These are phyloP conservation scores for Semicossyphus pulcher DNA, from an alignment of 2,113 vertebrate species.

Conservation along the genomic window DNA sequence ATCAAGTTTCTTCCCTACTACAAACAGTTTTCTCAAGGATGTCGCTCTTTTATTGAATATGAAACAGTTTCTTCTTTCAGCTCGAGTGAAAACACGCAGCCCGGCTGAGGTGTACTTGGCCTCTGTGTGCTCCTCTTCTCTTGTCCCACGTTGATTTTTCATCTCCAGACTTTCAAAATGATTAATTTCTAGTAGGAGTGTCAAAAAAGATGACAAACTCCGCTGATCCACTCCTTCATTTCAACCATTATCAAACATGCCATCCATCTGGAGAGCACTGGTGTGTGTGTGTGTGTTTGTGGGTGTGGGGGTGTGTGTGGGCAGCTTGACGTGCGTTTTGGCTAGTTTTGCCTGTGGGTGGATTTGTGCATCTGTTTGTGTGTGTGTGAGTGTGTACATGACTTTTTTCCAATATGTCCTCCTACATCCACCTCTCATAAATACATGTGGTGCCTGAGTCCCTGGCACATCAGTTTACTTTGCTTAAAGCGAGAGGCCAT, in stretches of 20 bases:
- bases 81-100: constrained; percentile 9
- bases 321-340: background rate
- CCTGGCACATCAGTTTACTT: constrained; percentile 54
- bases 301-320: background rate
- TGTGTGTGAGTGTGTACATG: background rate
- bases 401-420: constrained; percentile 36
- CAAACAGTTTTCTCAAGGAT: constrained; percentile 1
- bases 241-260: constrained; percentile 66
- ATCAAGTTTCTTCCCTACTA: constrained; percentile 2
- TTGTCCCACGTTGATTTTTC: constrained; percentile 39
- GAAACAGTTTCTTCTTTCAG: constrained; percentile 19
- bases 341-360: constrained; percentile 5
- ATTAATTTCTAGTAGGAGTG: constrained; percentile 50
- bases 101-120: background rate
- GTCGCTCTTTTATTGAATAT: background rate
- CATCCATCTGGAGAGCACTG: constrained; percentile 60
- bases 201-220: constrained; percentile 49
- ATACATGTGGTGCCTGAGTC: constrained; percentile 33
- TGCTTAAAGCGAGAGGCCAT: constrained; percentile 52
- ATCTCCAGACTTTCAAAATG: constrained; percentile 49
- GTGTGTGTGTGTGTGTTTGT: constrained; percentile 36
- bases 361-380: constrained; percentile 13
- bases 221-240: constrained; percentile 58
- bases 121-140: constrained; percentile 21
- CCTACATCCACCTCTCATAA: constrained; percentile 31